Evolutionary conservation across 2,888 invertebrate genomes (phyloP), one percentile per base, ranked within the genome.

Genomic region (Aspidiotus destructor): DNA sequence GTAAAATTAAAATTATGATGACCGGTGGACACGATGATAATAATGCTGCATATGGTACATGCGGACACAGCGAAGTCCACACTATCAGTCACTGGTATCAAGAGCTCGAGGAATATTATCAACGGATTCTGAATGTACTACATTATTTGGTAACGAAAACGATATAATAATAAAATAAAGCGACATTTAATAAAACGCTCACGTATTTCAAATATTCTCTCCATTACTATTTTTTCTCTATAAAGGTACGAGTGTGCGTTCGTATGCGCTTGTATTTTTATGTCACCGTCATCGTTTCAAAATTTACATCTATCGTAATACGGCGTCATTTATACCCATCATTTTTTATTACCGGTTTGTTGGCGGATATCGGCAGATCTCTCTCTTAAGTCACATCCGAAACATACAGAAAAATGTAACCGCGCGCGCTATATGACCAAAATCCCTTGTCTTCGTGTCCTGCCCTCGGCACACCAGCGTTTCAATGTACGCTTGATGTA

Each of bases 161-260:
- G 42, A 64, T 64, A 64, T 64, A 64, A 64, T 55, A 64, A 64
- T 53, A 64, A 54, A 64, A 64, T 57, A 55, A 57, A 64, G 57
- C 64, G 57, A 64, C 64, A 64, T 64, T 64, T 64, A 64, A 64
- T 64, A 64, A 64, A 64, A 64, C 64, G 55, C 64, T 64, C 64
- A 64, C 64, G 64, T 64, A 64, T 64, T 64, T 55, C 64, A 55
- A 64, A 64, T 64, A 64, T 64, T 64, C 64, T 64, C 64, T 64
- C 53, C 54, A 54, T 64, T 64, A 54, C 55, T 41, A 54, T 64
- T 54, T 55, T 28, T 55, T 15, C 15, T 54, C 15, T 54, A 17
- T 54, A 52, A 52, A 15, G 11, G 52, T 52, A 15, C 15, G 52
- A n/a, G 52, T 52, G 52, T 52, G 52, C 15, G 52, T 52, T 11